These are phyloP conservation scores for Eutrigla gurnardus DNA, from an alignment of 2,797 vertebrate genomes.

Conservation along the genomic window DNA sequence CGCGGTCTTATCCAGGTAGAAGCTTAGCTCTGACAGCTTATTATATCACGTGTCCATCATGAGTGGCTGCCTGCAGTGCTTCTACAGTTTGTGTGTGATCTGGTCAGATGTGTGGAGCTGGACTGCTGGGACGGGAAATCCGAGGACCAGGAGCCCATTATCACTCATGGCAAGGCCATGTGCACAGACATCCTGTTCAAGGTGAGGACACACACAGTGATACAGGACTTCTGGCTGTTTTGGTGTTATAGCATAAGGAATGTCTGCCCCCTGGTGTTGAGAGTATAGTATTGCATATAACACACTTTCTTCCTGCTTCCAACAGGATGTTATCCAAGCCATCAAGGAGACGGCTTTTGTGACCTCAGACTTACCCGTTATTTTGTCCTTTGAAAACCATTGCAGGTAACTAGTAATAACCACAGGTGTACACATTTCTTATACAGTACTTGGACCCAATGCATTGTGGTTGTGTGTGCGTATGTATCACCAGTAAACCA, in stretches of 20 bases:
- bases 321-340: conserved; percentile 96
- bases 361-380: conserved; percentile 95
- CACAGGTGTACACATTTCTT: background rate
- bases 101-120: conserved; percentile 93
- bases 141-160: conserved; percentile 98
- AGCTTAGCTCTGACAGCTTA: too few relatives aligned
- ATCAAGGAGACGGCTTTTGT: conserved; percentile 98
- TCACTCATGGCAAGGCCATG: conserved; percentile 99
- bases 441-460: accelerated
- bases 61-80: background rate
- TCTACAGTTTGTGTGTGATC: conserved; percentile 12
- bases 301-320: background rate
- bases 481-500: conserved; percentile 88
- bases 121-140: conserved; percentile 99
- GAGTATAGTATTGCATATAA: conserved; percentile 17
- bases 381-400: conserved; percentile 99
- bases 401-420: conserved; percentile 87
- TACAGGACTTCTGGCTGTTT: background rate
- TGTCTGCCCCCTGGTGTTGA: conserved; percentile 62
- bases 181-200: conserved; percentile 99
- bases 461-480: conserved; percentile 18
- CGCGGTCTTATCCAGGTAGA: too few relatives aligned
- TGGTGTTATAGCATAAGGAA: background rate
- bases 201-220: conserved; percentile 76
- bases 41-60: background rate